These are phyloP conservation scores for Ptychadena robeensis DNA, from an alignment of 2,797 vertebrate genomes.

Conservation along the genomic window DNA sequence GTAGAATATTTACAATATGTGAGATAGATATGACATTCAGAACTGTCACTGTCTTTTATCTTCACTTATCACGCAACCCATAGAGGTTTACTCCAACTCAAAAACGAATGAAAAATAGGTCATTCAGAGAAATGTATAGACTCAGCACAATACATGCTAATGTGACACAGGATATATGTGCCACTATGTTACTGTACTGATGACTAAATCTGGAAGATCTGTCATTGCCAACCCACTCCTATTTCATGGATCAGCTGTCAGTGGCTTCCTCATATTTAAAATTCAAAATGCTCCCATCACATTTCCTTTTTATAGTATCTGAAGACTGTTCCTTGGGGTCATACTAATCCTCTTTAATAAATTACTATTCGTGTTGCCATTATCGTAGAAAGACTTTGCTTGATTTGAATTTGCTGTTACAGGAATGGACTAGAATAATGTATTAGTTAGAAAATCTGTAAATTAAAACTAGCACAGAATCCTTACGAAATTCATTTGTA, in stretches of 20 bases:
- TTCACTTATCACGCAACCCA: constrained; percentile 29
- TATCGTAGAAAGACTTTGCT: constrained; percentile 14
- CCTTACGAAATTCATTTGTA: neutral
- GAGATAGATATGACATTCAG: constrained; percentile 23
- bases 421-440: constrained; percentile 2
- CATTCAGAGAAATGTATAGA: constrained; percentile 40
- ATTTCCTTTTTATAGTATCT: constrained; percentile 44
- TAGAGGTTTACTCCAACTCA: constrained; percentile 36
- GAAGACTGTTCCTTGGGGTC: constrained; percentile 44
- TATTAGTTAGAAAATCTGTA: neutral
- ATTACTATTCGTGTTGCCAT: constrained; percentile 32
- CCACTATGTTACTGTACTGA: constrained; percentile 54
- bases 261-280: constrained; percentile 38
- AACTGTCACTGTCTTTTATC: constrained; percentile 40
- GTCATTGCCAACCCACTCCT: constrained; percentile 37
- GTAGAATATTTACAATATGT: constrained; percentile 27
- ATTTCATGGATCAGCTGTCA: constrained; percentile 45
- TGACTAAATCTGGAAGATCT: constrained; percentile 32
- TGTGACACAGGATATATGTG: constrained; percentile 47
- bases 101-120: constrained; percentile 55
- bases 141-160: constrained; percentile 56
- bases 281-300: constrained; percentile 27
- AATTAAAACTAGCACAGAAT: constrained; percentile 2
- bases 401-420: constrained; percentile 30
- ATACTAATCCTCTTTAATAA: constrained; percentile 51